Percentiles rank a stretch among this genome's conserved stretches.
These are phyloP conservation scores for Pedicia rivosa DNA, from an alignment of 2,888 invertebrate species.

Conservation along the genomic window DNA sequence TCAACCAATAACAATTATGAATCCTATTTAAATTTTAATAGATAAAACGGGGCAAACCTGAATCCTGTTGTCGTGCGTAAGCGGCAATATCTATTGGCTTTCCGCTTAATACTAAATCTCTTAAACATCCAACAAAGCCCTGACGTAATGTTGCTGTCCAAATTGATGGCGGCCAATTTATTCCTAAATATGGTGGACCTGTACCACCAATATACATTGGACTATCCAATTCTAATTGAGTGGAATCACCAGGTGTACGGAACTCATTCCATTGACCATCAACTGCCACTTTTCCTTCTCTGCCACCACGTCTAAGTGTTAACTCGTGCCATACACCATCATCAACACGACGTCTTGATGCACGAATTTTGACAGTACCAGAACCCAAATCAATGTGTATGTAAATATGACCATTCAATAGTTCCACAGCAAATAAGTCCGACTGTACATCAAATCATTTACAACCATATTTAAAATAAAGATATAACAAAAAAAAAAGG, in stretches of 20 bases:
- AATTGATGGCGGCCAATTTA: slow-evolving; percentile 64
- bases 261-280: slow-evolving; percentile 81
- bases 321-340: slow-evolving; percentile 91
- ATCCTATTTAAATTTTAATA: not conserved
- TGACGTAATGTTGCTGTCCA: slow-evolving; percentile 83
- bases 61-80: slow-evolving; percentile 79
- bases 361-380: slow-evolving; percentile 72
- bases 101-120: slow-evolving; percentile 77
- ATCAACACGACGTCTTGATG: slow-evolving; percentile 66
- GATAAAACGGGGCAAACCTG: slow-evolving; percentile 38
- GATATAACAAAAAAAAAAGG: too few species aligned
- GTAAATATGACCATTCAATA: slow-evolving; percentile 86
- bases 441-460: slow-evolving; percentile 33
- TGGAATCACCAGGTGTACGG: slow-evolving; percentile 76
- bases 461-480: too few species aligned
- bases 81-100: slow-evolving; percentile 78
- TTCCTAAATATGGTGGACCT: slow-evolving; percentile 61
- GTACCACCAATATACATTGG: slow-evolving; percentile 80
- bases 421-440: slow-evolving; percentile 86
- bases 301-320: slow-evolving; percentile 61
- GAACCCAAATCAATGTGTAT: slow-evolving; percentile 86
- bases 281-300: slow-evolving; percentile 76
- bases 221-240: slow-evolving; percentile 75
- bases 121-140: slow-evolving; percentile 88
- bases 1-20: slow-evolving; percentile 1